Evolutionary conservation across 1,140 invertebrate genomes (phyloP), one percentile per base, ranked within the genome.

Genomic region (Drosophila nigromelanica): DNA sequence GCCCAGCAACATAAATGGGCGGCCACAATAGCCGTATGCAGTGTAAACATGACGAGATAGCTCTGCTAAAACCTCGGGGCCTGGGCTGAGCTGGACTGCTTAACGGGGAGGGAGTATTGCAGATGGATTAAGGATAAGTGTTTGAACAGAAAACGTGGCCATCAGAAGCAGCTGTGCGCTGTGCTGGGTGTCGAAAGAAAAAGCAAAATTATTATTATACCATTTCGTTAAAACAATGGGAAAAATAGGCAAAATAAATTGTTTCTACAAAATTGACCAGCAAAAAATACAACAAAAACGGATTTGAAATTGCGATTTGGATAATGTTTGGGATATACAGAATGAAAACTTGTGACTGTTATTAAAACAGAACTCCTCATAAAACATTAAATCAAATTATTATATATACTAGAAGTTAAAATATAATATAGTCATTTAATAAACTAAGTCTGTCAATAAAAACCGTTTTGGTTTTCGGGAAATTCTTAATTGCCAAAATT

Each of bases 121-220:
- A 24, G 39, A 15, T 15, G n/a, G 39, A 4, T 37, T 33, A 58
- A 30, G 55, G 55, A 58, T 43, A 64, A 64, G 40, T 37, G 63
- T 30, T 55, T 11, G 37, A 39, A 42, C 35, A 35, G 15, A 43
- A 27, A 64, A 70, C 70, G 70, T 69, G 56, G 63, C 81, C 78
- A 89, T 89, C 82, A 87, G 70, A 47, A 61, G 69, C 83, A 89
- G 83, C 82, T 87, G 82, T 70, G 69, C 39, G 8, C 21, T 40
- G 18, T 27, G 43, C 33, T 51, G 68, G 39, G 61, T 40, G 48
- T 42, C n/a, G 43, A 35, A 39, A 39, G 47, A 35, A 52, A 75
- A 72, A 45, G 55, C 21, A 11, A 76, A 76, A 76, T 81, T 81
- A 73, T 78, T 72, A 50, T 60, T 48, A 74, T 61, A 61, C 60